Conservation (phyloP, 1,140 invertebrate genomes). For the Atopsyche davidsoni region DNA sequence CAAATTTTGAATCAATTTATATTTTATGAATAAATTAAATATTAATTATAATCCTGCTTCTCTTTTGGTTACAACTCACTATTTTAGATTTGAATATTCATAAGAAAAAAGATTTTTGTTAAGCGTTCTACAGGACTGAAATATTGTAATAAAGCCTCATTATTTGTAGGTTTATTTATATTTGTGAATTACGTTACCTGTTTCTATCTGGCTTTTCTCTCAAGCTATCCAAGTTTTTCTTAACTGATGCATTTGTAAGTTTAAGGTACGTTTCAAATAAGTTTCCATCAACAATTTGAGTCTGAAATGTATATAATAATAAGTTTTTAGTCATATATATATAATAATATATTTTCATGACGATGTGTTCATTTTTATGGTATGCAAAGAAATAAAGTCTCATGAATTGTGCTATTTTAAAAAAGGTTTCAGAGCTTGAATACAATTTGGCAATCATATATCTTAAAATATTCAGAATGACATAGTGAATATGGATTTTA, state of each 20-base stretch:
- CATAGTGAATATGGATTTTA: slow-evolving; percentile 29
- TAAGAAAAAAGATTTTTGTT: too few relatives aligned
- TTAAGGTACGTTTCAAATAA: slow-evolving; percentile 57
- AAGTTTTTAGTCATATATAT: neutral
- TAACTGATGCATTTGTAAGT: slow-evolving; percentile 51
- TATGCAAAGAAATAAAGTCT: too few relatives aligned
- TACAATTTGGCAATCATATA: too few relatives aligned
- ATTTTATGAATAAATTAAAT: slow-evolving; percentile 13
- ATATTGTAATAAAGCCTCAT: too few relatives aligned
- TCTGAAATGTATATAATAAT: slow-evolving; percentile 40
- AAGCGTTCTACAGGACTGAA: too few relatives aligned
- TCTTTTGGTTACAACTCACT: too few relatives aligned
- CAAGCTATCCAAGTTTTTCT: slow-evolving; percentile 55
- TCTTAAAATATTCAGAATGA: neutral
- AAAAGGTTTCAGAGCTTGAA: too few relatives aligned
- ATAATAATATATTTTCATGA: slow-evolving; percentile 1
- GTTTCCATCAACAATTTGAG: slow-evolving; percentile 54
- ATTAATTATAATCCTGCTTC: too few relatives aligned
- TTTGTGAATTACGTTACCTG: slow-evolving; percentile 38
- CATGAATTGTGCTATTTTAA: too few relatives aligned
- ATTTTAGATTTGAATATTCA: too few relatives aligned
- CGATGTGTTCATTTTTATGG: neutral
- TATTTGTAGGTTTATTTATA: neutral
- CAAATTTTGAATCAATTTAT: slow-evolving; percentile 27
- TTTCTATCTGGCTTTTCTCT: slow-evolving; percentile 57